Percentiles rank a stretch among this genome's conserved stretches.
phyloP scores from a whole-genome alignment of 2,113 vertebrate genomes.

The Camelus bactrianus region DNA sequence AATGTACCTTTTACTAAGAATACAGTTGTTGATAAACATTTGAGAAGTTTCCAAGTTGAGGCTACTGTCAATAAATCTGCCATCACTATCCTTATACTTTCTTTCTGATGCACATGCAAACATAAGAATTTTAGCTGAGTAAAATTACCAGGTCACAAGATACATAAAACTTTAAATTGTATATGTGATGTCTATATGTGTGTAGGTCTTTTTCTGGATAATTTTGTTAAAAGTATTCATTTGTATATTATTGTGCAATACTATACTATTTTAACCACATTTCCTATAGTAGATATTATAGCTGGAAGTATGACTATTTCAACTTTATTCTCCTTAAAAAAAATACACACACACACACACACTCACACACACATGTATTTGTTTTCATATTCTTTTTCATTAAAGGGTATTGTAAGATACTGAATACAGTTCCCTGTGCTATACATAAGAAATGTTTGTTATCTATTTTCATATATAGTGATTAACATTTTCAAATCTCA shows the following conservation, averaged over 20 bases:
- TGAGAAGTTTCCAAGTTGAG: background rate
- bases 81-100: background rate
- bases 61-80: background rate
- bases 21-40: background rate
- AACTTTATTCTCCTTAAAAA: background rate
- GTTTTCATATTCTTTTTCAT: too few relatives aligned
- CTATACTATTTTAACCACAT: background rate
- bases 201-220: background rate
- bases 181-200: background rate
- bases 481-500: too few relatives aligned
- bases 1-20: background rate
- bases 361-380: too few relatives aligned
- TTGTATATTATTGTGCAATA: background rate
- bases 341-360: too few relatives aligned
- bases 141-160: background rate
- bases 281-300: background rate
- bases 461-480: too few relatives aligned
- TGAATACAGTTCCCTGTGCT: too few relatives aligned
- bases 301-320: background rate
- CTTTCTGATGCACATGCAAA: background rate
- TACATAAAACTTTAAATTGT: background rate
- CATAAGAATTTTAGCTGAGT: background rate
- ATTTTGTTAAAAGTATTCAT: background rate
- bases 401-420: too few relatives aligned
- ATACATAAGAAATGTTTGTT: too few relatives aligned